Evolutionary conservation across 35 echinoderm and acorn worm genomes (phyloP), one percentile per base, ranked within the genome.

Genomic region (Heliocidaris tuberculata): DNA sequence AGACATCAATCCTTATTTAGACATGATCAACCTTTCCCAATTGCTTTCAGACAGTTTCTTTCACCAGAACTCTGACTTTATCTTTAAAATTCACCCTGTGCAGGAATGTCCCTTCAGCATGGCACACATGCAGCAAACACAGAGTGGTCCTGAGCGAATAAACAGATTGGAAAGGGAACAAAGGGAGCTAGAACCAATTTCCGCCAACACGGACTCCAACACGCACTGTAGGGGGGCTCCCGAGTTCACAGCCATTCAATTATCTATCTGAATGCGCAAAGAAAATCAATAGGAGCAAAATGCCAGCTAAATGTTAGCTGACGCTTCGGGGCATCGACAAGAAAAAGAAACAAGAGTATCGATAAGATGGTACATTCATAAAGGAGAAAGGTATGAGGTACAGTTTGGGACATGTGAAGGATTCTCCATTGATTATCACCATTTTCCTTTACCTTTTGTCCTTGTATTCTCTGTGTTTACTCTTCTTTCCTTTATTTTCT

Each of bases 261-360:
- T 78, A 78, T 78, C 65, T 24, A 6, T 42, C 65, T 19, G 19
- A 78, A 78, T 78, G 65, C 65, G 5, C n/a, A 78, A n/a, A 78
- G 65, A 78, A 78, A 78, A 78, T 78, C 65, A 78, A 78, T 78
- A 78, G 7, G 65, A 78, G 65, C 21, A 78, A 78, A 78, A 78
- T 78, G 65, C 65, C 65, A 78, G 65, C 65, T 78, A 78, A 78
- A 78, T 78, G 65, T 78, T 78, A 78, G 65, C 15, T 78, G 65
- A 78, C 27, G 65, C 65, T 29, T 78, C 21, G 27, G 65, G 65
- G 65, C 65, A 78, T n/a, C 0, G 65, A 78, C 65, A 78, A 78
- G 65, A n/a, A 78, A n/a, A 78, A 78, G 15, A 27, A 27, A n/a
- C 19, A 7, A n/a, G 19, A 6, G 21, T 78, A 78, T 78, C 65